Base-by-base conservation (phyloP, 2,113 vertebrate species). In the Galemys pyrenaicus region DNA sequence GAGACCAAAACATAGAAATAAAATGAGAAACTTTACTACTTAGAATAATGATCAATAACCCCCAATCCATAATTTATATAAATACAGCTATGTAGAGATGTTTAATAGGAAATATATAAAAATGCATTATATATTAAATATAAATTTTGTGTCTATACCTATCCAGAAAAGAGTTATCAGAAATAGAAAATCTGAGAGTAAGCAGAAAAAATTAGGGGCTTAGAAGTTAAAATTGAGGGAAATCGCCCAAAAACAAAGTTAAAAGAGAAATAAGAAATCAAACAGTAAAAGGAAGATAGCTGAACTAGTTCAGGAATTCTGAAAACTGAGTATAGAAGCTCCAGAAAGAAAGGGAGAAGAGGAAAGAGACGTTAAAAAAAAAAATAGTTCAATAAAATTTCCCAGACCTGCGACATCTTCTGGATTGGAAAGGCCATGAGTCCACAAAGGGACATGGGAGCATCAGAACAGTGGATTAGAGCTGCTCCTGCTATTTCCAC, bases 1-100 rank as follows among this genome's bases (percentile, higher is more conserved):
- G 60, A 94, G 64, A 73, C 35, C 24, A 78, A 94, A 95, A 75
- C 35, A 75, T 30, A 81, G 35, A 89, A 85, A 82, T 39, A 54
- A 56, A 60, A 7, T 78, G 77, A 49, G 35, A 88, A 15, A 62
- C n/a, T 60, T 12, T 78, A 10, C 17, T 26, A 56, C 26, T n/a
- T n/a, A n/a, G n/a, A n/a, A n/a, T n/a, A n/a, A n/a, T n/a, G n/a
- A n/a, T n/a, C n/a, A n/a, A n/a, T n/a, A n/a, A n/a, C n/a, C n/a
- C n/a, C n/a, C 80, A 46, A 35, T 2, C 3, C 41, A 46, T 51
- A 26, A 41, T 41, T 88, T 84, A 73, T 85, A 37, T 70, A 75
- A 84, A 70, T 54, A 80, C 32, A 65, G 28, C 39, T 75, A 75
- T 44, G 37, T 44, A 74, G 91, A 92, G 73, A 82, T 91, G 68